A percentile compares a stretch with the other conserved stretches of the same genome.
phyloP scores from a whole-genome alignment of 2,113 vertebrate species.

The Eulemur rufifrons region DNA sequence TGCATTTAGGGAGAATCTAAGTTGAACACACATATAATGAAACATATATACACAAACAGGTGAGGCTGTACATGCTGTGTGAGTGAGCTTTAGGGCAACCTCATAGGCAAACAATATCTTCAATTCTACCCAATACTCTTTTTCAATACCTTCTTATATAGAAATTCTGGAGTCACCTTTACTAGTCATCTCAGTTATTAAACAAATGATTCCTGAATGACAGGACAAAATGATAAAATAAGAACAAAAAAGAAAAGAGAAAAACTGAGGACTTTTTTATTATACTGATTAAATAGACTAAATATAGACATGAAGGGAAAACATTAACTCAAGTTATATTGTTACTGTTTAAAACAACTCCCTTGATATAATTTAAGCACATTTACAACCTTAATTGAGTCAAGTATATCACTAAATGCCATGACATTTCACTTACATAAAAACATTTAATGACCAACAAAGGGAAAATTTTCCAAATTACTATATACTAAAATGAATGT shows the following conservation, averaged over 20 bases:
- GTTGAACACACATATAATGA: neutral
- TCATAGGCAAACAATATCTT: rapidly evolving
- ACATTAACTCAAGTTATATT: neutral
- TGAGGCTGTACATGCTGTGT: rapidly evolving
- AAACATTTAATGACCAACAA: neutral
- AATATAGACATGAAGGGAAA: neutral
- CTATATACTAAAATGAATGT: neutral
- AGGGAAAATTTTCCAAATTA: neutral
- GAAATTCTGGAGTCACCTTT: neutral
- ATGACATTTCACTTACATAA: neutral
- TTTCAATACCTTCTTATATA: neutral
- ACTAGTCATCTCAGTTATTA: neutral
- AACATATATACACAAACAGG: neutral
- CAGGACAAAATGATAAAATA: neutral
- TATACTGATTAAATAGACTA: neutral
- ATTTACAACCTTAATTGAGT: neutral
- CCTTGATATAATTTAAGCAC: neutral
- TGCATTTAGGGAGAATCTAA: neutral
- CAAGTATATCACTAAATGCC: neutral
- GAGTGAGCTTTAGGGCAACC: neutral
- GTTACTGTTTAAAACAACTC: neutral
- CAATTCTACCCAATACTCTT: neutral
- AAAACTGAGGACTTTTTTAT: neutral
- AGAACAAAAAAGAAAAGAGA: neutral
- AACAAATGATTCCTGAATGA: neutral